Evolutionary conservation across 2,797 vertebrate genomes (phyloP), one percentile per base, ranked within the genome.

Genomic region (Syndactyla subalaris): DNA sequence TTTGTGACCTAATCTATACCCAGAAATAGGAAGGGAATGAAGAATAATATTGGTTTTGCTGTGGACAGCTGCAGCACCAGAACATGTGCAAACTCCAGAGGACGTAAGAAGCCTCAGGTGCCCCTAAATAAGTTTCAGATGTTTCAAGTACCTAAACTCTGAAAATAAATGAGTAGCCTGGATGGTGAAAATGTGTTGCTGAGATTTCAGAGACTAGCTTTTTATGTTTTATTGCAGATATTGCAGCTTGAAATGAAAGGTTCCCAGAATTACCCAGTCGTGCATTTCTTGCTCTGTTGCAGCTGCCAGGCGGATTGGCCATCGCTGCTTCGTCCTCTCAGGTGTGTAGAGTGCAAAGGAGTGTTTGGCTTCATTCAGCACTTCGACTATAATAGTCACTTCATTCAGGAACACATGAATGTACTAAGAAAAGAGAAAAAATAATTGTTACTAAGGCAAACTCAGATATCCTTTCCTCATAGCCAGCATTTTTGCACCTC

Each of bases 371-470:
- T 99, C 99, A 8, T 98, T 99, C 32, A 99, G 97, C 82, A 99
- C 98, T 1, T 99, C 99, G 41, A 99, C 99, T 95, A 99, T 97
- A 67, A 99, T 98, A 21, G 99, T 99, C 92, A 99, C 98, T 96
- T 99, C 99, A 0, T 99, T 99, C 89, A 99, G 98, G 92, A 99
- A 99, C 77, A 99, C 97, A 0, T 99, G 99, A n/a, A 99, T 97
- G 96, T 99, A 99, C 99, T 99, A 94, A 62, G 52, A 82, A 5
- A 43, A 93, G 24, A 93, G 21, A 26, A 66, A 61, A 88, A 62
- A 29, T 1, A 2, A 17, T 22, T 32, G 41, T 5, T 2, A 51
- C 36, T 76, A 72, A 71, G 48, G 29, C 41, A 67, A 74, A 75
- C 23, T 88, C 32, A 41, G 34, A 65, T 43, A 59, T 12, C 38